These are phyloP conservation scores for Drosophila orena DNA, from an alignment of 1,140 invertebrate species.

Conservation along the genomic window DNA sequence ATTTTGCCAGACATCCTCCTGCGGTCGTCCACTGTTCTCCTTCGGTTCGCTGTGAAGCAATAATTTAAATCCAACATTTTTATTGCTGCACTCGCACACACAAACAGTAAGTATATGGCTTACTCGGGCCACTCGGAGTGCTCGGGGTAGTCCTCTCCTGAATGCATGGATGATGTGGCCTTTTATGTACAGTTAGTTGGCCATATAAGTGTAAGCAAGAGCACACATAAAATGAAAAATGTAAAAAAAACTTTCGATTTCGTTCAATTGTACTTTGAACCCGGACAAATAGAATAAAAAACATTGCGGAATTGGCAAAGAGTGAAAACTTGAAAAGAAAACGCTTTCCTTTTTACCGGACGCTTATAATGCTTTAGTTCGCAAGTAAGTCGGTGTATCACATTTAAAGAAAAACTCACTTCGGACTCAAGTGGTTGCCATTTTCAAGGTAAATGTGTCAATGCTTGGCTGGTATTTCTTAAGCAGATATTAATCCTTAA, in stretches of 20 bases:
- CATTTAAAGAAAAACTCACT: conserved; percentile 14
- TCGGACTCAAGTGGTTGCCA: background rate
- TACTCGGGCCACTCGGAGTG: too few relatives aligned
- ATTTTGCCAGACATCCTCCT: conserved; percentile 50
- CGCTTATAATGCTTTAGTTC: conserved; percentile 40
- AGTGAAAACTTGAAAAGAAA: conserved; percentile 66
- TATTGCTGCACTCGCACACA: conserved; percentile 74
- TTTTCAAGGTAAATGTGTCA: too few relatives aligned
- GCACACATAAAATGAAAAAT: conserved; percentile 26
- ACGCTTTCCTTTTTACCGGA: conserved; percentile 29
- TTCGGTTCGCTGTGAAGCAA: conserved; percentile 74
- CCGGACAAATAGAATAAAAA: conserved; percentile 74
- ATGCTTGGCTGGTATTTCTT: too few relatives aligned
- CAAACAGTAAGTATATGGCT: conserved; percentile 43
- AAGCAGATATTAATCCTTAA: too few relatives aligned
- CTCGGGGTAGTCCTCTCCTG: background rate
- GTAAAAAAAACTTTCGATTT: conserved; percentile 78
- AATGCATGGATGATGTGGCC: conserved; percentile 16
- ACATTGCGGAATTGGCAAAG: conserved; percentile 63
- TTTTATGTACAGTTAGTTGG: conserved; percentile 54
- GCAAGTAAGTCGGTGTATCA: background rate
- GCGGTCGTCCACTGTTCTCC: conserved; percentile 61
- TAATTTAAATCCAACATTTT: conserved; percentile 83
- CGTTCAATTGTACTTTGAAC: conserved; percentile 79
- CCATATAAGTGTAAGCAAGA: conserved; percentile 41